These are phyloP conservation scores for Phenganax subtilis DNA, from an alignment of 92 coral and sea anemone genomes.

Conservation along the genomic window DNA sequence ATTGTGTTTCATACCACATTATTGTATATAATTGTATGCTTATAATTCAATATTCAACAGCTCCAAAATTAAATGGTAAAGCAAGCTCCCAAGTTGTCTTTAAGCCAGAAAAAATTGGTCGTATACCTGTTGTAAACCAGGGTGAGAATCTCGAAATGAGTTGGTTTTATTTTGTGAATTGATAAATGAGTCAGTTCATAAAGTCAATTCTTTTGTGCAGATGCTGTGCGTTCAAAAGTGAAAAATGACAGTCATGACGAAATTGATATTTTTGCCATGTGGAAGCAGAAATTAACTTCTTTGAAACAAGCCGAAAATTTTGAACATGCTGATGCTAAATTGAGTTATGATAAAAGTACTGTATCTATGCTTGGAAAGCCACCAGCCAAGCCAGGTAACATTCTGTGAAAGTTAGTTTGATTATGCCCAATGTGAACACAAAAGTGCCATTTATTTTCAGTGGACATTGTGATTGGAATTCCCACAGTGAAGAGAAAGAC, in stretches of 20 bases:
- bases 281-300: background rate
- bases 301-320: slow-evolving; percentile 1
- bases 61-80: background rate
- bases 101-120: background rate
- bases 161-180: background rate
- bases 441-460: slow-evolving; percentile 35
- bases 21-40: background rate
- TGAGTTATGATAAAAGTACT: slow-evolving; percentile 9
- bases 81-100: background rate
- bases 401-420: background rate
- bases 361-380: slow-evolving; percentile 27
- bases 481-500: slow-evolving; percentile 52
- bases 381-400: slow-evolving; percentile 29
- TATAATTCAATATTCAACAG: background rate
- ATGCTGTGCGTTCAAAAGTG: background rate
- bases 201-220: background rate
- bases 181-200: background rate
- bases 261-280: background rate
- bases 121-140: slow-evolving; percentile 1
- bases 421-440: background rate
- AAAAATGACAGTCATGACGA: background rate
- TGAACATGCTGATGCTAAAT: slow-evolving; percentile 4
- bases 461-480: slow-evolving; percentile 63
- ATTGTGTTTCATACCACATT: too few species aligned
- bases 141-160: background rate